A percentile compares a stretch with the other conserved stretches of the same genome.
Evolutionary conservation across 1,140 invertebrate species (phyloP).

Genomic region (Heliconius himera): DNA sequence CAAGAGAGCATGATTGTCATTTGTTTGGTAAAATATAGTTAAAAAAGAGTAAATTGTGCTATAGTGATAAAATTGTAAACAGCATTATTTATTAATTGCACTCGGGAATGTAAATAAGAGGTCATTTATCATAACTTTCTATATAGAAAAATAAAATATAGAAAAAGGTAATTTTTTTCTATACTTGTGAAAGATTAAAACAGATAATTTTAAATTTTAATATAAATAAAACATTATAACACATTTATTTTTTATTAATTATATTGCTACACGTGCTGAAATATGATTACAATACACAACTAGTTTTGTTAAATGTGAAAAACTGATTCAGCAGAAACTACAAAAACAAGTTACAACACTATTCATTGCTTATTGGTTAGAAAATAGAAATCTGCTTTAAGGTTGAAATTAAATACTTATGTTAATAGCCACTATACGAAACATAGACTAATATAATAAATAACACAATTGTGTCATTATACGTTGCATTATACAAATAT

Average conservation of each 20-base stretch:
- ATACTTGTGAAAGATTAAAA: too few relatives aligned
- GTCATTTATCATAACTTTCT: too few relatives aligned
- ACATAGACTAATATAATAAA: background rate
- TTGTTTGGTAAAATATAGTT: too few relatives aligned
- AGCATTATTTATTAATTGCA: too few relatives aligned
- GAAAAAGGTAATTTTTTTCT: too few relatives aligned
- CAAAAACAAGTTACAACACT: conserved; percentile 21
- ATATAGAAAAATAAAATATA: too few relatives aligned
- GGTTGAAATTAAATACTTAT: conserved; percentile 5
- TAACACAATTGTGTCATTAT: background rate
- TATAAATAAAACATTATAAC: background rate
- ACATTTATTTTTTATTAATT: background rate
- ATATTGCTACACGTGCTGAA: conserved; percentile 1
- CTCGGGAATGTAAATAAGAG: too few relatives aligned
- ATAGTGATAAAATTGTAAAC: too few relatives aligned
- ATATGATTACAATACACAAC: conserved; percentile 1
- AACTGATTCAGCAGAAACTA: conserved; percentile 17
- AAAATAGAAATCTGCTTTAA: conserved; percentile 10
- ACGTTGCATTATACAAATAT: background rate
- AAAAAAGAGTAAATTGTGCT: too few relatives aligned
- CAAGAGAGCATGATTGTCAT: too few relatives aligned
- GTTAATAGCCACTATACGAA: background rate
- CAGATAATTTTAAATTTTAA: background rate
- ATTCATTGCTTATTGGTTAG: conserved; percentile 1
- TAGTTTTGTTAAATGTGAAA: conserved; percentile 14